Evolutionary conservation across 2,797 vertebrate genomes (phyloP), one percentile per base, ranked within the genome.

Genomic region (Pygocentrus nattereri): DNA sequence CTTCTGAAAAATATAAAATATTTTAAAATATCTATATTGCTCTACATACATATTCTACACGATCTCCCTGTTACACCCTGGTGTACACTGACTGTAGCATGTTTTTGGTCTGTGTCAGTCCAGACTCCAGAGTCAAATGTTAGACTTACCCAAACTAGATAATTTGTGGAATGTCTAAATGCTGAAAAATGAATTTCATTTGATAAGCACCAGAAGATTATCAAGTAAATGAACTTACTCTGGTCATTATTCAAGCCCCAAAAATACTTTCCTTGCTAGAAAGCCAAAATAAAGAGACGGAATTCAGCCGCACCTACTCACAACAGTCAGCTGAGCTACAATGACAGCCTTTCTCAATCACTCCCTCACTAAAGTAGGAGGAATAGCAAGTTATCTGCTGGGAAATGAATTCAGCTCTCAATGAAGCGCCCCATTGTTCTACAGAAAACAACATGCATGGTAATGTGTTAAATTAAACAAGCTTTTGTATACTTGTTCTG

Each of bases 251-350:
- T 74, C 21, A 62, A 58, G 54, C 50, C 21, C 16, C 69, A 59
- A 54, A 64, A 64, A 54, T 30, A 69, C 34, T 71, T 50, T 76
- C 62, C 19, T 74, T 78, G 13, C 30, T 31, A 49, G 56, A 47
- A 56, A 49, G 49, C 19, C 62, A 69, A 75, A 79, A 62, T 73
- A 76, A 67, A 74, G 27, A 69, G 65, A 19, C 64, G 74, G 72
- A 74, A 83, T 83, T 87, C 82, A 83, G 76, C 81, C 82, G 85
- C 88, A 82, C 89, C 90, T 86, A 84, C 82, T 64, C 44, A 65
- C 54, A 34, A 56, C 68, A 61, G 70, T 68, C 70, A 76, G 59
- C 74, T 64, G n/a, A 56, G 71, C 76, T 84, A 82, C 85, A 85
- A 73, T 77, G 68, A 75, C 79, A 52, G 74, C 23, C 82, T 83